Base-by-base conservation (phyloP, 2,888 invertebrate species). In the Lepidochrysops patricia region DNA sequence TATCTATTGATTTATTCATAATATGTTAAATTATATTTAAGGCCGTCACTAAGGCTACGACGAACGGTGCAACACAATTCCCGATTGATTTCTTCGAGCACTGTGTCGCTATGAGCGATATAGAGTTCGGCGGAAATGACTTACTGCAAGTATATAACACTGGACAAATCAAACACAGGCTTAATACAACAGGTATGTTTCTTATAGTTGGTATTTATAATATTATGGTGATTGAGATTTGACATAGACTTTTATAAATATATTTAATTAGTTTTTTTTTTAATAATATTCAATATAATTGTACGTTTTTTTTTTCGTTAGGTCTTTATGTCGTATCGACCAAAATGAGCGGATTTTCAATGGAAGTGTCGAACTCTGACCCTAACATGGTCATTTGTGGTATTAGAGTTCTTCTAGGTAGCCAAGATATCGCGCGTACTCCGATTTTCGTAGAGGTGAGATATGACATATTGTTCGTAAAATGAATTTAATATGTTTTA, bases 81-180 rank as follows among this genome's bases (percentile, higher is more conserved):
- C 97, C 98, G 0, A 94, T 98, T 35, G 99, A 99, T 78, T 98
- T 98, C 91, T 99, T 99, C 81, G 98, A 99, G 79, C 96, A 97
- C 75, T 98, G 98, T 77, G 94, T 95, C 60, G 92, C 94, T 7
- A 93, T 98, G 92, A 95, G 94, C 66, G 98, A 98, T 72, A 93
- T 98, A 0, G 98, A 98, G 79, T 97, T 96, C 74, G 98, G 97
- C 7, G 98, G 98, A 6, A 97, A 96, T 76, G 98, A 98, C 84
- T 85, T 98, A 0, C 84, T 99, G 6, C 98, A 98, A 83, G 95
- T 98, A 49, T 98, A 98, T 82, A 98, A 98, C 74, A 93, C 95
- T 0, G 94, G 95, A 15, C 98, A 98, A 81, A 92, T 98, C 35
- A 98, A 98, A 82, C 95, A 97, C 70, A 91, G 99, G 12, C 91